These are phyloP conservation scores for Pelmatolapia mariae DNA, from an alignment of 2,113 vertebrate genomes.

Conservation along the genomic window DNA sequence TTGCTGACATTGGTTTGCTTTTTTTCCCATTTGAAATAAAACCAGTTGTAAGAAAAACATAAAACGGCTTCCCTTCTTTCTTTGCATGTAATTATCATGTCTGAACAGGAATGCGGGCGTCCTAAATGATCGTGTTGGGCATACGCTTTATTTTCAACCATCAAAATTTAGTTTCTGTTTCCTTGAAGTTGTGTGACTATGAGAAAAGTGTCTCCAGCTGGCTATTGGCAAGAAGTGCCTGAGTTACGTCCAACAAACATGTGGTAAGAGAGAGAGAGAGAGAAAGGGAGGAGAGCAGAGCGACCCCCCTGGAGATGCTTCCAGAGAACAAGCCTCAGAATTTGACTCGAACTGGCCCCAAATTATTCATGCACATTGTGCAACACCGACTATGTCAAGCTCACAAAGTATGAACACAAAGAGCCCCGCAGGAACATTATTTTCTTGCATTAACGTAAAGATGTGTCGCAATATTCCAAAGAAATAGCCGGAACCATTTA, in stretches of 20 bases:
- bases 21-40: rapidly evolving
- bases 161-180: constrained; percentile 42
- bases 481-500: neutral
- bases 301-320: neutral
- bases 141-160: neutral
- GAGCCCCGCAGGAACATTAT: neutral
- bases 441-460: neutral
- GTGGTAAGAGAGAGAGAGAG: neutral
- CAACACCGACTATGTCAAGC: neutral
- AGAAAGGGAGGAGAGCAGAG: neutral
- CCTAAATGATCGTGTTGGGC: neutral
- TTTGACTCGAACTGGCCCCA: neutral
- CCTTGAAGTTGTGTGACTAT: neutral
- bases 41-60: neutral
- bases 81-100: rapidly evolving
- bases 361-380: neutral
- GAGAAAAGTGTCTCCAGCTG: constrained; percentile 13
- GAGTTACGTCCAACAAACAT: constrained; percentile 11
- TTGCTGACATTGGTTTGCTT: no score
- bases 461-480: neutral
- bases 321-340: constrained; percentile 1
- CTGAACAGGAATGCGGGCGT: rapidly evolving
- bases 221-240: constrained; percentile 7
- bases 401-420: neutral
- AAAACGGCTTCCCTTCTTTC: neutral